Percentiles rank a stretch among this genome's conserved stretches.
These are phyloP conservation scores for Heliconius charithonia DNA, from an alignment of 2,888 invertebrate species.

Conservation along the genomic window DNA sequence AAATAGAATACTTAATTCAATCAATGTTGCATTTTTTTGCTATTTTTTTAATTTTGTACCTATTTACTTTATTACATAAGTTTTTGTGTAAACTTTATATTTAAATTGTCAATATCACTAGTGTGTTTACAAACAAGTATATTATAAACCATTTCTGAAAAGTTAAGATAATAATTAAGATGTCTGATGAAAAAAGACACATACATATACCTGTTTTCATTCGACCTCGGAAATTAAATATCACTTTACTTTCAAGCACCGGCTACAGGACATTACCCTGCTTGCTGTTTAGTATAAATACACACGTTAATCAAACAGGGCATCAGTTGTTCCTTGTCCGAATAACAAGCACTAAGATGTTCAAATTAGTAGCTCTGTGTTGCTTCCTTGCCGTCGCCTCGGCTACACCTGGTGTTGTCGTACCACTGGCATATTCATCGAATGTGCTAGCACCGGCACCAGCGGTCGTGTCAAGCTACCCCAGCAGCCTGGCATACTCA, in stretches of 20 bases:
- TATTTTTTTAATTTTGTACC: neutral
- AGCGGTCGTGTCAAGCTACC: constrained; percentile 41
- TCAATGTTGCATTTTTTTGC: too few species aligned
- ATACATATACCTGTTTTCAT: constrained; percentile 5
- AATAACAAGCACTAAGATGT: constrained; percentile 55
- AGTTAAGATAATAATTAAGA: neutral
- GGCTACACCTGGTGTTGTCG: constrained; percentile 59
- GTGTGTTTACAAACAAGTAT: neutral
- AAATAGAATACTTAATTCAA: too few species aligned
- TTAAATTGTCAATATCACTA: neutral
- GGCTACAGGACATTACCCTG: constrained; percentile 28
- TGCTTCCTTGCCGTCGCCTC: constrained; percentile 76
- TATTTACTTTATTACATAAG: neutral
- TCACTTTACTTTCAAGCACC: constrained; percentile 27
- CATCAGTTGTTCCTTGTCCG: constrained; percentile 50
- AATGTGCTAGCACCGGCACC: constrained; percentile 45
- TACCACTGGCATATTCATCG: constrained; percentile 41
- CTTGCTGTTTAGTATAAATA: constrained; percentile 47
- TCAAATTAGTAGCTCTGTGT: constrained; percentile 75
- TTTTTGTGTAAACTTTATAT: neutral
- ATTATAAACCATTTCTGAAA: neutral
- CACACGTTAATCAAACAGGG: constrained; percentile 27
- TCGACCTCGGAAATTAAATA: constrained; percentile 25
- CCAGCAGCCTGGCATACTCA: constrained; percentile 53
- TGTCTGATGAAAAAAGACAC: neutral